Evolutionary conservation across 2,888 invertebrate species (phyloP).

Genomic region (Mystacides longicornis): DNA sequence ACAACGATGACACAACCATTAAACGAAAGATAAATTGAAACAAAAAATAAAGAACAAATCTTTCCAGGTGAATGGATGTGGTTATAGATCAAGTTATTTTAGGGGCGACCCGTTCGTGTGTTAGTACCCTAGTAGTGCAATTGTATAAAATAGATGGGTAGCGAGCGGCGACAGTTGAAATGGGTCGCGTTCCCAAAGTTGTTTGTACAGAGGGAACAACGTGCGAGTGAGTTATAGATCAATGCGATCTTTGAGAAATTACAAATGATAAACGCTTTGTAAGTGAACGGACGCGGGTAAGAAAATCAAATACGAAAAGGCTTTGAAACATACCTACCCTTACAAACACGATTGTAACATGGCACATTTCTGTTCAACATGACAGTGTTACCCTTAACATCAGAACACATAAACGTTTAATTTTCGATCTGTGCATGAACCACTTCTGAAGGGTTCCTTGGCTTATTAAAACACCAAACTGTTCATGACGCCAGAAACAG

Average conservation of each 20-base stretch:
- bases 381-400: neutral
- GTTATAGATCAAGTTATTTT: neutral
- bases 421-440: no score
- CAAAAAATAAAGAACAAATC: neutral
- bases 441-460: no score
- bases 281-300: conserved; percentile 1
- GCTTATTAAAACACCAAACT: no score
- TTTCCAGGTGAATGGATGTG: neutral
- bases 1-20: neutral
- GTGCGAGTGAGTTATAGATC: conserved; percentile 1
- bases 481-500: no score
- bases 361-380: conserved; percentile 1
- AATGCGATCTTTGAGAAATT: conserved; percentile 1
- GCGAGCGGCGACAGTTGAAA: neutral
- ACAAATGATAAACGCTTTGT: conserved; percentile 1
- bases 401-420: no score
- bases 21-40: neutral
- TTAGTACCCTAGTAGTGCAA: neutral
- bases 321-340: neutral
- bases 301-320: neutral
- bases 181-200: neutral
- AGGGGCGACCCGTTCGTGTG: neutral
- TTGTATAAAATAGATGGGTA: neutral
- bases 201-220: conserved; percentile 1
- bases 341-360: neutral